Percentiles rank a stretch among this genome's conserved stretches.
Conservation (phyloP, 2,113 vertebrate species). For the Aegotheles bennettii region DNA sequence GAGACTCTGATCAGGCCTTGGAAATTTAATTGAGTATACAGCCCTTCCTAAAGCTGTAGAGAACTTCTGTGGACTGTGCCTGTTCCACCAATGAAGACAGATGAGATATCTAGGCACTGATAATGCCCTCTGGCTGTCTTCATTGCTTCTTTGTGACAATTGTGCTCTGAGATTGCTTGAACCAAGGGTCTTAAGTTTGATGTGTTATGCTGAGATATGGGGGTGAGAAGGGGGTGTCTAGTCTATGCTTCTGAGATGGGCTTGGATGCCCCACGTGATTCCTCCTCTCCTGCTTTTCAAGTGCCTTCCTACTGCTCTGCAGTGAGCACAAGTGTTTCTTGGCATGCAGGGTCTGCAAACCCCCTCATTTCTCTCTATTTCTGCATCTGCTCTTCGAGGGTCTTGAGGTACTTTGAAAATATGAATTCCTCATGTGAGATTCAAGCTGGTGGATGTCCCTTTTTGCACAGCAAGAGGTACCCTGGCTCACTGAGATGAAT, state of each 20-base stretch:
- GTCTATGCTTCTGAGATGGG: not conserved
- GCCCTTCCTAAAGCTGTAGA: not conserved
- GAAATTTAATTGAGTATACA: not conserved
- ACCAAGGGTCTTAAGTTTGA: not conserved
- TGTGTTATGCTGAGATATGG: not conserved
- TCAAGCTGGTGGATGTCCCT: not conserved
- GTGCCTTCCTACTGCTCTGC: not conserved
- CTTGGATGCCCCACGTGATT: not conserved
- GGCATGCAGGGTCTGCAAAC: not conserved
- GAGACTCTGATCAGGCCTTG: not conserved
- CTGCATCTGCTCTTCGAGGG: not conserved
- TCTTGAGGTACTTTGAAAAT: not conserved
- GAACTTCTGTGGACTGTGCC: not conserved
- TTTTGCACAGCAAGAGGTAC: not conserved
- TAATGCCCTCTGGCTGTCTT: not conserved
- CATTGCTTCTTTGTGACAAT: not conserved
- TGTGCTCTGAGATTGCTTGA: not conserved
- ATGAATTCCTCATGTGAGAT: not conserved
- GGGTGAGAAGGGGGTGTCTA: not conserved
- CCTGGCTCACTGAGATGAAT: accelerated
- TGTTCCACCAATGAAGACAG: accelerated
- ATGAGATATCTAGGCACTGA: not conserved
- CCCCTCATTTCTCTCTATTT: not conserved
- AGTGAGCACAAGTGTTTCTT: not conserved
- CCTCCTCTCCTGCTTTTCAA: not conserved